phyloP scores from a whole-genome alignment of 1,140 invertebrate genomes.

The Cyclargus thomasi region DNA sequence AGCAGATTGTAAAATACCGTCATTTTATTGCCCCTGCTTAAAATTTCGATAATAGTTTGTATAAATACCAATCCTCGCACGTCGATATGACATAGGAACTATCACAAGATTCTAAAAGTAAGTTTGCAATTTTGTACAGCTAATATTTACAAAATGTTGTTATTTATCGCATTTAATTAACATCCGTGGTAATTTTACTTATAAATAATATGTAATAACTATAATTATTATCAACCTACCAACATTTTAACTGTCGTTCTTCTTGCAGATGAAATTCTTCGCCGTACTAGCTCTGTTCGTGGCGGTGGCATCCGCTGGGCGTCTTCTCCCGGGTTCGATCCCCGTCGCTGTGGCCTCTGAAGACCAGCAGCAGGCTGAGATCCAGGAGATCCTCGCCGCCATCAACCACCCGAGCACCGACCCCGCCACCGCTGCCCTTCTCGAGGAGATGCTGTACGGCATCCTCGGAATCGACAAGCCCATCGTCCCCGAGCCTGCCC shows the following conservation, averaged over 20 bases:
- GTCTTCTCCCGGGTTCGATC: slow-evolving; percentile 26
- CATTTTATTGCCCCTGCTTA: slow-evolving; percentile 8
- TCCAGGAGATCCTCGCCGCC: slow-evolving; percentile 46
- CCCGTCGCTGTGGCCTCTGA: slow-evolving; percentile 15
- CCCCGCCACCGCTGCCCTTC: slow-evolving; percentile 48
- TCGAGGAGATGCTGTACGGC: slow-evolving; percentile 43
- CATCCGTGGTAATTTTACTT: too few relatives aligned
- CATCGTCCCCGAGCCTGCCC: slow-evolving; percentile 25
- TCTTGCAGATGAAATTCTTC: slow-evolving; percentile 48
- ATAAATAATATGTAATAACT: too few relatives aligned
- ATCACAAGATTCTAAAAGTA: slow-evolving; percentile 18
- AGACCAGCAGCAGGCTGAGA: slow-evolving; percentile 25
- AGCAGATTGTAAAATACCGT: neutral
- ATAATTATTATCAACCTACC: too few relatives aligned
- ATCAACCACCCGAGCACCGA: slow-evolving; percentile 56
- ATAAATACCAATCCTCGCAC: neutral
- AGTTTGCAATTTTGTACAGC: slow-evolving; percentile 1
- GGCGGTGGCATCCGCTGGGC: slow-evolving; percentile 42
- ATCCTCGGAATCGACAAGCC: slow-evolving; percentile 30
- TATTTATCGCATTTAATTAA: too few relatives aligned
- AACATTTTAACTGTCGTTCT: slow-evolving; percentile 3
- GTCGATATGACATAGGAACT: neutral
- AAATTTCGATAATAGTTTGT: neutral
- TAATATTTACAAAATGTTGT: too few relatives aligned
- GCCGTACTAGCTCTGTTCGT: slow-evolving; percentile 42